These are phyloP conservation scores for Pipistrellus kuhlii DNA, from an alignment of 2,797 vertebrate genomes.

Conservation along the genomic window DNA sequence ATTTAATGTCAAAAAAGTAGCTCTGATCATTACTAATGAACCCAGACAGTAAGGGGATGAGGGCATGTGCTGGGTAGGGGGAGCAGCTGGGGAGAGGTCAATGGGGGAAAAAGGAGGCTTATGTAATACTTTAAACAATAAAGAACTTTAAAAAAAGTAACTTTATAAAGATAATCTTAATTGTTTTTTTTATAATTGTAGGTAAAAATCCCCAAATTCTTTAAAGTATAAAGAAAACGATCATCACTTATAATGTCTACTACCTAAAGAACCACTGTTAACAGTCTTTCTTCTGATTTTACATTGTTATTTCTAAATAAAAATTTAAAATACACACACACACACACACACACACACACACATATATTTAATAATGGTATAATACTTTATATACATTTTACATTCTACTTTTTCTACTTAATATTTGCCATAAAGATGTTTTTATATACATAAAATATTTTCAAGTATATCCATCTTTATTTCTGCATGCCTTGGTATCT, in stretches of 20 bases:
- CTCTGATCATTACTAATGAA: no score
- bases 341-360: neutral
- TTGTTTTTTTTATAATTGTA: neutral
- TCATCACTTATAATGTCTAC: neutral
- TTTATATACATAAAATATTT: conserved; percentile 30
- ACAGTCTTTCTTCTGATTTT: neutral
- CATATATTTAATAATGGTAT: conserved; percentile 20
- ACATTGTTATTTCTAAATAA: conserved; percentile 29
- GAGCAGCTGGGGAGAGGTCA: no score
- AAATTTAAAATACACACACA: neutral
- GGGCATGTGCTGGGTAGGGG: no score
- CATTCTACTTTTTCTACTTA: conserved; percentile 15
- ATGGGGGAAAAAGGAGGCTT: no score
- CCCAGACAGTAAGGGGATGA: no score
- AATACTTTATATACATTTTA: conserved; percentile 25
- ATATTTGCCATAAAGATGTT: neutral
- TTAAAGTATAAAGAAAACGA: neutral
- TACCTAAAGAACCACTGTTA: neutral
- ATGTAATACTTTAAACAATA: no score
- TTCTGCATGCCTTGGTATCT: neutral
- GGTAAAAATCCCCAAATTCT: conserved; percentile 2
- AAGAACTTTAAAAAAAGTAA: no score
- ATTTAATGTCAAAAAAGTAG: neutral
- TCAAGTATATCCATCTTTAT: neutral
- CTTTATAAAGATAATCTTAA: neutral